Evolutionary conservation across 2,113 vertebrate species (phyloP).

Genomic region (Campylomormyrus numenius): DNA sequence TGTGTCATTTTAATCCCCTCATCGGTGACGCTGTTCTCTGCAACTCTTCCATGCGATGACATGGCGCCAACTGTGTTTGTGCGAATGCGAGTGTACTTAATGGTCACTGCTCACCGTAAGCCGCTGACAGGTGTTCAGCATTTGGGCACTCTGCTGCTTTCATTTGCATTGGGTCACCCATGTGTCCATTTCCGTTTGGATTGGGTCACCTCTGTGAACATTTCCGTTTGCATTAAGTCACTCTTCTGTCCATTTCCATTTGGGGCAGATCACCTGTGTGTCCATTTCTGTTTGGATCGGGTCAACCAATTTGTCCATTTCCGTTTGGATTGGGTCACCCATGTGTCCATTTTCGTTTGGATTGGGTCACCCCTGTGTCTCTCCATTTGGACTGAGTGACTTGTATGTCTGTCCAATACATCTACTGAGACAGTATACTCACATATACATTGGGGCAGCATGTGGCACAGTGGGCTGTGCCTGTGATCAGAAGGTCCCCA

Average conservation of each 20-base stretch:
- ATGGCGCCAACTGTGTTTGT: neutral
- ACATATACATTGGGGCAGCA: neutral
- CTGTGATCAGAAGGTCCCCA: too few species aligned
- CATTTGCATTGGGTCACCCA: neutral
- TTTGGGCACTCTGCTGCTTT: neutral
- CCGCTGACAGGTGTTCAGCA: neutral
- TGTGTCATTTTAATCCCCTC: neutral
- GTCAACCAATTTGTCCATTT: neutral
- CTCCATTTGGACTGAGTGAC: neutral
- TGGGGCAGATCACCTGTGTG: neutral
- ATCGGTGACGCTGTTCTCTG: neutral
- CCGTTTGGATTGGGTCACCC: neutral
- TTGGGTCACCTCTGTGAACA: neutral
- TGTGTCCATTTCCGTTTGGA: neutral
- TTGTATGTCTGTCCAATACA: neutral
- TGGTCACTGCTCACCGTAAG: neutral
- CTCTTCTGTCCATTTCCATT: too few species aligned
- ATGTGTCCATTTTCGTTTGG: too few species aligned
- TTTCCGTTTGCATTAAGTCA: neutral
- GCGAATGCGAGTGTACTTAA: neutral
- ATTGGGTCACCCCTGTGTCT: neutral
- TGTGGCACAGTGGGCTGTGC: too few species aligned
- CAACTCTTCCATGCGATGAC: neutral
- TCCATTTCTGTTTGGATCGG: neutral
- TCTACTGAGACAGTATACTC: neutral